Conservation (phyloP, 2,113 vertebrate species). For the Meles meles region DNA sequence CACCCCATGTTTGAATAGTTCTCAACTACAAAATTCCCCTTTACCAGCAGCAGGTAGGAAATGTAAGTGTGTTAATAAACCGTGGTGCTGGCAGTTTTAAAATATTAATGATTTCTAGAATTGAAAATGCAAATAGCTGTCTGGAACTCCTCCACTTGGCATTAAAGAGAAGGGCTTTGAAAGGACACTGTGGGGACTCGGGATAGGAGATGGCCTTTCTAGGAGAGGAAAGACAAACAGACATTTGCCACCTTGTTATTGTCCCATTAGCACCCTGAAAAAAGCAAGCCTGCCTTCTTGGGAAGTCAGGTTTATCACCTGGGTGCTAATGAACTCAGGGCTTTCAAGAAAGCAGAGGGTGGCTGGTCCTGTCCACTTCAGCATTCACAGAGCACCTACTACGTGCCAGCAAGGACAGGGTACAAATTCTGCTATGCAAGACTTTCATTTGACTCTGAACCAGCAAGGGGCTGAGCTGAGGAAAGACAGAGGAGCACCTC, state of each 20-base stretch:
- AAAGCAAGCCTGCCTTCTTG: background rate
- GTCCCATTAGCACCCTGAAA: background rate
- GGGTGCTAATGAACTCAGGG: background rate
- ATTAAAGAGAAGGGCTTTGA: conserved; percentile 60
- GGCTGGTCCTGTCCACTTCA: background rate
- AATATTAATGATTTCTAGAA: conserved; percentile 69
- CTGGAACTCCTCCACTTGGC: conserved; percentile 45
- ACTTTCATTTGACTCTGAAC: background rate
- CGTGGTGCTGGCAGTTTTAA: conserved; percentile 36
- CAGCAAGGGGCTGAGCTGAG: background rate
- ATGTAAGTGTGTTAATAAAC: conserved; percentile 53
- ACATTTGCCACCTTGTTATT: background rate
- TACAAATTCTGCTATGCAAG: background rate
- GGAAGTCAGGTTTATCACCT: background rate
- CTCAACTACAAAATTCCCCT: conserved; percentile 32
- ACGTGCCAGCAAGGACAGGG: background rate
- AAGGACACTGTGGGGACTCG: background rate
- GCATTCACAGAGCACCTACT: fast-evolving
- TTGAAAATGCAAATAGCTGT: conserved; percentile 68
- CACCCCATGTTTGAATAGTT: background rate
- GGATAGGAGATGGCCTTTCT: background rate
- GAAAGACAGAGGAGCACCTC: too few relatives aligned
- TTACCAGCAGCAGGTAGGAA: conserved; percentile 30
- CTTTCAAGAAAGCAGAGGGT: background rate
- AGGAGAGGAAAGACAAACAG: background rate